These are phyloP conservation scores for Halyomorpha halys DNA, from an alignment of 1,140 invertebrate genomes.

Conservation along the genomic window DNA sequence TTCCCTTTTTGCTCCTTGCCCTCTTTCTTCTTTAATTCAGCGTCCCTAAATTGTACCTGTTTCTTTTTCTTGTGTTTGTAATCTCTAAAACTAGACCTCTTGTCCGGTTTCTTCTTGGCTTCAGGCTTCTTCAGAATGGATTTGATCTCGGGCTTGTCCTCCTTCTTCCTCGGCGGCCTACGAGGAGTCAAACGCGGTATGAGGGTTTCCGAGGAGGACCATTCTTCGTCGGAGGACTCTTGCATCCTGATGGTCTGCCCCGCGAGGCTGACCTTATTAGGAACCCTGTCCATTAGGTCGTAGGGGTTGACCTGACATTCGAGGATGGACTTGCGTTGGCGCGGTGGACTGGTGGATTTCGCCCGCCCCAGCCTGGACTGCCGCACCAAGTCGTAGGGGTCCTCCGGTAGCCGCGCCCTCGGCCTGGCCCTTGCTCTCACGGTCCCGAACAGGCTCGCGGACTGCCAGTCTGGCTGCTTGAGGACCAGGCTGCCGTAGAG, in stretches of 20 bases:
- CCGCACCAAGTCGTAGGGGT: constrained; percentile 72
- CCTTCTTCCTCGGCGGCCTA: constrained; percentile 35
- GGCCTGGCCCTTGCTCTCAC: constrained; percentile 40
- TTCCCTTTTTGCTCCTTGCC: neutral
- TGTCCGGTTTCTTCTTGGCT: constrained; percentile 3
- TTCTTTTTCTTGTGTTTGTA: constrained; percentile 33
- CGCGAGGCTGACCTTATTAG: constrained; percentile 30
- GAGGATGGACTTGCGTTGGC: constrained; percentile 52
- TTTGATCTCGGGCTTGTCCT: constrained; percentile 37
- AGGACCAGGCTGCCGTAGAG: constrained; percentile 60
- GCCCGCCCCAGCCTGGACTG: constrained; percentile 46
- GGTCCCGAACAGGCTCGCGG: constrained; percentile 40
- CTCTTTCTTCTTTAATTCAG: constrained; percentile 21
- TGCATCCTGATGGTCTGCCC: constrained; percentile 6
- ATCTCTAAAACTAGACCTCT: constrained; percentile 32
- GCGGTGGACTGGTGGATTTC: constrained; percentile 18
- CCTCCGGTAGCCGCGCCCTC: constrained; percentile 42
- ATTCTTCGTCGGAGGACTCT: constrained; percentile 29
- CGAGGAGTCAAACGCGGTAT: constrained; percentile 31
- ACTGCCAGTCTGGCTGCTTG: constrained; percentile 26
- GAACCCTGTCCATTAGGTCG: constrained; percentile 48
- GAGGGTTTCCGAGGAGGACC: constrained; percentile 30
- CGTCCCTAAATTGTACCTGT: constrained; percentile 34
- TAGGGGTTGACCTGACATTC: constrained; percentile 79
- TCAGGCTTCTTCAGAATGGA: constrained; percentile 57